phyloP scores from a whole-genome alignment of 2,888 invertebrate genomes.

The Toxonevra muliebris region DNA sequence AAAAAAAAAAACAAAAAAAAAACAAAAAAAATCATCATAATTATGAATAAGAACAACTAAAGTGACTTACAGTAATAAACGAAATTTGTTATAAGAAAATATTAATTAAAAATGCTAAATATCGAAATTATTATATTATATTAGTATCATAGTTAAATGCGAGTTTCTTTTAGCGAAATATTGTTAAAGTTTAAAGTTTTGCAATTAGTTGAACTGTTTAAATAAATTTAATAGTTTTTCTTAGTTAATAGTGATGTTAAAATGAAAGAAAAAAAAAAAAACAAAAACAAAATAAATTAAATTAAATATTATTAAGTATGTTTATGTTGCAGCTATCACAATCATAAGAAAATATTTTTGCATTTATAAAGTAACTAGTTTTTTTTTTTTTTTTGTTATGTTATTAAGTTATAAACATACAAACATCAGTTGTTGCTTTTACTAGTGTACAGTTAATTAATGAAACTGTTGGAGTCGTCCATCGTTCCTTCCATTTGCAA shows the following conservation, averaged over 20 bases:
- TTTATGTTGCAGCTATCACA: too few relatives aligned
- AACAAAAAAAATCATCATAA: background rate
- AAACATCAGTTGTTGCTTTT: background rate
- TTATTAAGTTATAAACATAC: background rate
- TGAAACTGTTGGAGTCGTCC: slow-evolving; percentile 47
- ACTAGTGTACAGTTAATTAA: background rate
- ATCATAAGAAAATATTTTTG: too few relatives aligned
- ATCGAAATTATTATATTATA: background rate
- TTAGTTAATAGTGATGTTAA: too few relatives aligned
- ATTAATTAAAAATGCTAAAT: background rate
- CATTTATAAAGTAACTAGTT: too few relatives aligned
- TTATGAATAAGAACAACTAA: slow-evolving; percentile 4
- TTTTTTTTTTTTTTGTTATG: too few relatives aligned
- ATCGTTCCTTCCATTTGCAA: slow-evolving; percentile 56
- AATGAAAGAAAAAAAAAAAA: too few relatives aligned
- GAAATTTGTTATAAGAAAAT: slow-evolving; percentile 15
- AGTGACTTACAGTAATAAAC: slow-evolving; percentile 27
- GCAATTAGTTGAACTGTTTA: too few relatives aligned
- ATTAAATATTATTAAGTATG: too few relatives aligned
- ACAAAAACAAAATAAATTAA: too few relatives aligned
- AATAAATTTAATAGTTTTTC: too few relatives aligned
- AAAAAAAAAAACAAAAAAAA: slow-evolving; percentile 2
- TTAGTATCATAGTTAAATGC: slow-evolving; percentile 1
- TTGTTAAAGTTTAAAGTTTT: too few relatives aligned
- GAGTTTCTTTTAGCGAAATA: too few relatives aligned